Percentiles rank a stretch among this genome's conserved stretches.
Conservation (phyloP, 1,140 invertebrate genomes). For the Macrosteles quadrilineatus region DNA sequence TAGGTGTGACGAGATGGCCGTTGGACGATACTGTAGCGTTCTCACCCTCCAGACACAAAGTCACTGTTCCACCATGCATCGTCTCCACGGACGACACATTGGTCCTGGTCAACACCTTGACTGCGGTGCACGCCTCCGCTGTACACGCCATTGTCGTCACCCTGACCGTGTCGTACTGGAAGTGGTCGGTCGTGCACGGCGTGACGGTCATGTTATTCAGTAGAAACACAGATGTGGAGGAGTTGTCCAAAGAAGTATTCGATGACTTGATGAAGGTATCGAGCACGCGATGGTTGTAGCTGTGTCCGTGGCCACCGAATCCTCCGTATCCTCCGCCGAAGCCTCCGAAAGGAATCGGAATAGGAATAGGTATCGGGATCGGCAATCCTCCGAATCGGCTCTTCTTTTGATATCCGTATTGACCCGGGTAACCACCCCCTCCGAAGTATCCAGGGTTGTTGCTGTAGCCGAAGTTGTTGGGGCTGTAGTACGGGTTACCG, state of each 20-base stretch:
- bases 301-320: not conserved
- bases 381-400: conserved; percentile 10
- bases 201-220: conserved; percentile 8
- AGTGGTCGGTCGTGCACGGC: conserved; percentile 15
- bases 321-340: not conserved
- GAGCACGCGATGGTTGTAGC: conserved; percentile 6
- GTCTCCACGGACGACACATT: not conserved
- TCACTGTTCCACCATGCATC: not conserved
- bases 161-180: not conserved
- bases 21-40: not conserved
- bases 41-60: not conserved
- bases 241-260: not conserved
- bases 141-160: not conserved
- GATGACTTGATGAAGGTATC: not conserved
- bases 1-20: not conserved
- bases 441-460: conserved; percentile 17
- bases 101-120: not conserved
- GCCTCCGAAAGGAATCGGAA: conserved; percentile 4
- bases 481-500: conserved; percentile 4
- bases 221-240: not conserved
- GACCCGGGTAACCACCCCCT: conserved; percentile 1
- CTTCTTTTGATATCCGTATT: not conserved
- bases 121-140: not conserved
- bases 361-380: conserved; percentile 7
- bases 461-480: conserved; percentile 11